Evolutionary conservation across 2,113 vertebrate species (phyloP).

Genomic region (Dipodomys merriami): DNA sequence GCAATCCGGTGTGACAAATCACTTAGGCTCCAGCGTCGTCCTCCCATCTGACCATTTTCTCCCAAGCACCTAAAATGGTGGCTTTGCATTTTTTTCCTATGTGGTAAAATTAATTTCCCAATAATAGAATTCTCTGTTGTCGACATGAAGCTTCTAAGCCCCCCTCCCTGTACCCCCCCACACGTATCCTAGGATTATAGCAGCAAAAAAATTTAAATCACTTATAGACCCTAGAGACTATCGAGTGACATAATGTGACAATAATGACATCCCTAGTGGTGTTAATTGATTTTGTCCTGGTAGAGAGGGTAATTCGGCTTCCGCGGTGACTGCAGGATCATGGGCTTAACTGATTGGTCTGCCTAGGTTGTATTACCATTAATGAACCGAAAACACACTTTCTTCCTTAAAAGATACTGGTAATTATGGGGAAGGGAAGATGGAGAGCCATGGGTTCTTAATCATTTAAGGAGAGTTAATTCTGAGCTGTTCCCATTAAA

Average conservation of each 20-base stretch:
- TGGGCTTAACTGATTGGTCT: constrained; percentile 86
- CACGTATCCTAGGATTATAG: constrained; percentile 64
- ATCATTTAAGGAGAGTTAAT: constrained; percentile 82
- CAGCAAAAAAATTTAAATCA: constrained; percentile 87
- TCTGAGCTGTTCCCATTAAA: constrained; percentile 79
- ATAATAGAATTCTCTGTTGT: constrained; percentile 54
- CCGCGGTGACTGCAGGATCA: constrained; percentile 85
- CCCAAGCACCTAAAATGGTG: constrained; percentile 55
- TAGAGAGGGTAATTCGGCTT: constrained; percentile 89
- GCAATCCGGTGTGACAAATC: constrained; percentile 5
- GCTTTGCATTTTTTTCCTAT: constrained; percentile 48
- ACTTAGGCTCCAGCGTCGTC: constrained; percentile 12
- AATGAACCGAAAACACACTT: constrained; percentile 91
- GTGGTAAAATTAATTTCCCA: constrained; percentile 70
- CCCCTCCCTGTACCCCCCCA: neutral
- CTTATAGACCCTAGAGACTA: constrained; percentile 90
- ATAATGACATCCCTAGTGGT: constrained; percentile 92
- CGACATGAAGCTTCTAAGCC: neutral
- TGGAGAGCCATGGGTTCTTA: constrained; percentile 85
- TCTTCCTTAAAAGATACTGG: constrained; percentile 86
- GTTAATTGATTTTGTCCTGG: constrained; percentile 93
- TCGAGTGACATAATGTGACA: constrained; percentile 91
- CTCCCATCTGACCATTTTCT: constrained; percentile 29
- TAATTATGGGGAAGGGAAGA: constrained; percentile 86
- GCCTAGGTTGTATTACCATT: constrained; percentile 88